A percentile compares a stretch with the other conserved stretches of the same genome.
These are phyloP conservation scores for Cheirogaleus medius DNA, from an alignment of 2,113 vertebrate genomes.

Conservation along the genomic window DNA sequence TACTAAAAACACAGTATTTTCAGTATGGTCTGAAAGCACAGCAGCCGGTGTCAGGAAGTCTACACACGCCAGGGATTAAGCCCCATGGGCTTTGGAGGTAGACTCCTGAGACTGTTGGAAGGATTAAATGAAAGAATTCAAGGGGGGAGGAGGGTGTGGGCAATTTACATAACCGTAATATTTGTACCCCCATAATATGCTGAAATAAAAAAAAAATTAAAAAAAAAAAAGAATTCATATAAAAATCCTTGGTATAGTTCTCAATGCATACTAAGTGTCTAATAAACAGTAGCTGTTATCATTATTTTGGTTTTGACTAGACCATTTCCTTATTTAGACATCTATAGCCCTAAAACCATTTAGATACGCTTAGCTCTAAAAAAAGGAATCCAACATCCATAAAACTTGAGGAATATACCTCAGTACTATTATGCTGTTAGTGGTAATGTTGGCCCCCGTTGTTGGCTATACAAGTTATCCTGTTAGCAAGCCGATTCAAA, in stretches of 20 bases:
- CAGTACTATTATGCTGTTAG: not conserved
- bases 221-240: not conserved
- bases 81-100: not conserved
- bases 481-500: not conserved
- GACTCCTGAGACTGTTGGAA: not conserved
- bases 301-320: constrained; percentile 19
- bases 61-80: not conserved
- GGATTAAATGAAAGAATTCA: constrained; percentile 8
- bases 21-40: not conserved
- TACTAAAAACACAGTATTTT: not conserved
- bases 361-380: not conserved
- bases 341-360: not conserved
- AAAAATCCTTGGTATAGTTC: not conserved
- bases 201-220: too few species aligned
- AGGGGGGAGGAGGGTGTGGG: too few species aligned
- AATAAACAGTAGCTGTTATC: not conserved
- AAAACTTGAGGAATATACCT: not conserved
- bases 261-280: not conserved
- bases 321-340: not conserved
- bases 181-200: too few species aligned
- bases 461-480: not conserved
- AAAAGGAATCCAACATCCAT: not conserved
- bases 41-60: not conserved
- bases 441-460: not conserved
- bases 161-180: too few species aligned